Base-by-base conservation (phyloP, 2,888 invertebrate species). In the Andrena trimmerana region DNA sequence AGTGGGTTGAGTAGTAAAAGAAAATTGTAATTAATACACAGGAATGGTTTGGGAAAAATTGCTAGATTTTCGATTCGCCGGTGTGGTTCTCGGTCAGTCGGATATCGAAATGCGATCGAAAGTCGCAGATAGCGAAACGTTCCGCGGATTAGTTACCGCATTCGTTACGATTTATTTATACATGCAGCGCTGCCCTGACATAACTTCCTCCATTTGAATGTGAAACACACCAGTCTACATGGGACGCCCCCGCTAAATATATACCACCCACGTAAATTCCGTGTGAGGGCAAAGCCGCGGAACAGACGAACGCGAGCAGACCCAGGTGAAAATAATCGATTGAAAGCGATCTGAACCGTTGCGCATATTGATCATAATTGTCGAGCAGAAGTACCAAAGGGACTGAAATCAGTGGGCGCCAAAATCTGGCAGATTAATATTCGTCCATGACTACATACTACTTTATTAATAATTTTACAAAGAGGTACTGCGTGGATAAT, bases 211-310 rank as follows among this genome's bases (percentile, higher is more conserved):
- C 59, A 80, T 86, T 82, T 78, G 72, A 78, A 74, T 74, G 78
- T 81, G 79, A 81, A 73, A 83, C 76, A 80, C 85, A 78, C 81
- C 79, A 84, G 86, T 57, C 83, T 85, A 82, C 81, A 88, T 77
- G 80, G 66, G 73, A 87, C 87, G 86, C 88, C 84, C 83, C 83
- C 85, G 88, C 87, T 87, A 88, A 89, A 88, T 86, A 86, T 88
- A 88, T 85, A 71, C 87, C 89, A 80, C 89, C 88, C 73, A 89
- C 88, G 84, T 78, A 73, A 81, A 85, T 87, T 87, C 89, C 88
- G 71, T 74, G 60, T 48, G 72, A 80, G 85, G 81, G 83, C 85
- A 83, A 86, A 81, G 65, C 57, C 54, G 68, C 66, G 83, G 50
- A 67, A 69, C 63, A 68, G 74, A 79, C 76, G 78, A 60, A 77